These are phyloP conservation scores for Dendronephthya gigantea DNA, from an alignment of 64 coral and sea anemone species.

Conservation along the genomic window DNA sequence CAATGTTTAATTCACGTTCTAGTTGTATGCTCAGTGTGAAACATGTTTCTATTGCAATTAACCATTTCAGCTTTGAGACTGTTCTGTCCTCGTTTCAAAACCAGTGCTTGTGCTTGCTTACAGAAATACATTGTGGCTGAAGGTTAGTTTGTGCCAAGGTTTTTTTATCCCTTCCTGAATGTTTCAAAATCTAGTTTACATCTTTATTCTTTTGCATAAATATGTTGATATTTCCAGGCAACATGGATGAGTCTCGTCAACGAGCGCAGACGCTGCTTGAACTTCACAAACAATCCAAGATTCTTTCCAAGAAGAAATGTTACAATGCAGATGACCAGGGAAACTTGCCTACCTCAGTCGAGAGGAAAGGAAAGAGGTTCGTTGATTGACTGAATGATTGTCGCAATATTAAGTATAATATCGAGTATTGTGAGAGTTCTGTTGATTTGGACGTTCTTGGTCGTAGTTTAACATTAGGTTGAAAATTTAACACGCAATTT, in stretches of 20 bases:
- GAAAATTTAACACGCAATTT: no score
- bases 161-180: background rate
- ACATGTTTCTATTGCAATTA: background rate
- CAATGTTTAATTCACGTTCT: background rate
- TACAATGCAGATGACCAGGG: conserved; percentile 16
- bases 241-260: conserved; percentile 61
- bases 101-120: conserved; percentile 73
- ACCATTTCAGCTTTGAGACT: conserved; percentile 44
- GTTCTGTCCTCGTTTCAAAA: conserved; percentile 70
- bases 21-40: background rate
- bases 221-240: conserved; percentile 19
- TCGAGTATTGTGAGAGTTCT: no score
- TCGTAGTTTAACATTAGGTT: no score
- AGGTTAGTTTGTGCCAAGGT: no score
- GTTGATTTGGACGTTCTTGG: no score
- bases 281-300: conserved; percentile 73
- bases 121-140: conserved; percentile 80
- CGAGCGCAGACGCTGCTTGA: conserved; percentile 60
- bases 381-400: background rate
- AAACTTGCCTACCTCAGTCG: conserved; percentile 2
- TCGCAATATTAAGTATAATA: no score
- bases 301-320: conserved; percentile 75
- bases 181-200: background rate
- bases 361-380: conserved; percentile 40
- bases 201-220: no score